Base-by-base conservation (phyloP, 2,113 vertebrate species). In the Axis porcinus region DNA sequence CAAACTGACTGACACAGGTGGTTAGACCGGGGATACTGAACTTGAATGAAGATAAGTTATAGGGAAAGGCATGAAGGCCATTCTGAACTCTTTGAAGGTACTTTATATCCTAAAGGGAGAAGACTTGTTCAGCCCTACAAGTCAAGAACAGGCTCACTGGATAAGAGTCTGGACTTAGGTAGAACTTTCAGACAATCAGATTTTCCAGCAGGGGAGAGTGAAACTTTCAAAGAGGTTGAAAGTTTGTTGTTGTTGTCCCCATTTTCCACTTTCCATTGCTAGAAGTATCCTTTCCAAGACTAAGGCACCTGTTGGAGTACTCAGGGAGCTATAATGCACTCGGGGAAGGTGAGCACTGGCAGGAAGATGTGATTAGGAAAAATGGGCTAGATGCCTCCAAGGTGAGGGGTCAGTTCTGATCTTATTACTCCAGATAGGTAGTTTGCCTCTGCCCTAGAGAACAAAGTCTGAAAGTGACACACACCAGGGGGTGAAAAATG, bases 291-390 rank as follows among this genome's bases (percentile, higher is more conserved):
- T 70, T 87, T 47, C 17, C 21, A 82, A 88, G 15, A 5, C 40
- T 76, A 92, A 81, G 33, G 25, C 19, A 82, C 28, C 6, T 30
- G 14, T 23, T 74, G 2, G 7, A 40, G 8, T 15, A 0, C 15
- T 33, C 19, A 50, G n/a, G 76, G 13, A 12, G 19, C 8, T 13
- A 3, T 76, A 82, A 82, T 30, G 7, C 13, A 45, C 55, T 12
- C 52, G 7, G 45, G 25, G 17, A 52, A 57, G 3, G 28, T n/a
- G 1, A 19, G 1, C 2, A 1, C 19, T 90, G 11, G 17, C 7
- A 55, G 43, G n/a, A 58, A 62, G 33, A 88, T 6, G 12, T 50
- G 17, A 13, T 67, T 52, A 67, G n/a, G 17, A 43, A 91, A 85
- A 70, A 27, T 47, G 47, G 19, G 27, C 7, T 10, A 43, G 43